These are phyloP conservation scores for Rhabdophis nuchalis DNA, from an alignment of 2,797 vertebrate genomes.

Conservation along the genomic window DNA sequence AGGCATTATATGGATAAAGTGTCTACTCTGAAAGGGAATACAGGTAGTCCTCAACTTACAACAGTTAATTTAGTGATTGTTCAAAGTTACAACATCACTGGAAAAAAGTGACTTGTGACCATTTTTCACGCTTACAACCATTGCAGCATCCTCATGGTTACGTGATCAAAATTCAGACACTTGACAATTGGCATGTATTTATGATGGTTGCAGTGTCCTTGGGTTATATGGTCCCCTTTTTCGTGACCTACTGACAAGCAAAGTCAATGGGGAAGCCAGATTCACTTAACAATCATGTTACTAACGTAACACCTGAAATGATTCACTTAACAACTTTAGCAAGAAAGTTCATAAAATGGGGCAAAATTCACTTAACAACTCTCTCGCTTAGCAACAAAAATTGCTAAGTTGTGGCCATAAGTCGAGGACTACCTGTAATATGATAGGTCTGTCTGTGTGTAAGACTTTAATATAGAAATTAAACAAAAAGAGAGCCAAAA, in stretches of 20 bases:
- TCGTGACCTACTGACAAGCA: background rate
- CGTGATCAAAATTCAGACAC: background rate
- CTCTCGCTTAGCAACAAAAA: background rate
- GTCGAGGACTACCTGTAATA: background rate
- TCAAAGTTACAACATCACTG: background rate
- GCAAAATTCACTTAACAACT: background rate
- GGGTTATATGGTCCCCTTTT: background rate
- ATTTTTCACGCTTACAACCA: background rate
- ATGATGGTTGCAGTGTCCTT: background rate
- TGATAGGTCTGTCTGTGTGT: background rate
- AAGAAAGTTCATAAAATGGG: background rate
- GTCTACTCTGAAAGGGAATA: background rate
- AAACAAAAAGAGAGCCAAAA: background rate
- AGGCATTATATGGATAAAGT: background rate
- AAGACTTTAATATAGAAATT: background rate
- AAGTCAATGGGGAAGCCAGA: background rate
- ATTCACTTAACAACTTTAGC: background rate
- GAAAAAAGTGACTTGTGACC: background rate
- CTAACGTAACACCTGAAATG: background rate
- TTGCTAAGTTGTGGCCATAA: background rate
- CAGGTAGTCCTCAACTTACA: background rate
- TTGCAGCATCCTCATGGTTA: background rate
- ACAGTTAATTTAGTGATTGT: background rate
- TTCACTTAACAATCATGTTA: background rate
- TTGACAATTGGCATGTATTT: background rate